Base-by-base conservation (phyloP, 1,140 invertebrate species). In the Stegodyphus mimosarum region DNA sequence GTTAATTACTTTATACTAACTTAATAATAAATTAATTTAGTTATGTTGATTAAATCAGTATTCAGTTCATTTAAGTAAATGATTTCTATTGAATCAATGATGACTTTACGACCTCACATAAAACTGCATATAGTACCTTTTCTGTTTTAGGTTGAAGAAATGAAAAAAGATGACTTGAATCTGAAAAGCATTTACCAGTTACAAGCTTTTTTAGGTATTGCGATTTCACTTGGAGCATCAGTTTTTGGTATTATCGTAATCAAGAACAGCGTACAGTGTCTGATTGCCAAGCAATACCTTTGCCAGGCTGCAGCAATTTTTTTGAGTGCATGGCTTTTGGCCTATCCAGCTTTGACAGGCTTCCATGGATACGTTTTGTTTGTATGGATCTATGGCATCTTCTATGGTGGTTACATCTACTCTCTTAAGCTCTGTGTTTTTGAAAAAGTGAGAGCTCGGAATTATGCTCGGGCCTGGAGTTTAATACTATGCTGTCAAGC, bases 381-480 rank as follows among this genome's bases (percentile, higher is more conserved):
- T 87, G 91, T 90, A 3, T 91, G 90, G 90, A 88, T 90, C 0
- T 92, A 91, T 84, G 92, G 92, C 0, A 90, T 92, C 53, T 91
- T 91, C 79, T 90, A 90, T 87, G 91, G 92, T 9, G 94, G 93
- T 48, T 92, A 92, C 81, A 90, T 94, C 67, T 96, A 97, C 90
- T 95, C 95, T n/a, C 92, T 97, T 66, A 97, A 97, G 90, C 96
- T 97, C 93, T 93, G 96, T 88, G 94, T 95, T 2, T 93, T 96
- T 90, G 96, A 97, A 90, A 93, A 96, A 87, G 93, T 97, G 7
- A 92, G 95, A 87, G 94, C 95, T 10, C 93, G 95, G 89, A 95
- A 97, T 88, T 97, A 97, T 90, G 95, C 96, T 33, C 94, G 95
- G 91, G 95, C 96, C 55, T 97, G 96, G 96, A 95, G 95, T 81